Conservation (phyloP, 2,888 invertebrate genomes). For the Synergus gifuensis region DNA sequence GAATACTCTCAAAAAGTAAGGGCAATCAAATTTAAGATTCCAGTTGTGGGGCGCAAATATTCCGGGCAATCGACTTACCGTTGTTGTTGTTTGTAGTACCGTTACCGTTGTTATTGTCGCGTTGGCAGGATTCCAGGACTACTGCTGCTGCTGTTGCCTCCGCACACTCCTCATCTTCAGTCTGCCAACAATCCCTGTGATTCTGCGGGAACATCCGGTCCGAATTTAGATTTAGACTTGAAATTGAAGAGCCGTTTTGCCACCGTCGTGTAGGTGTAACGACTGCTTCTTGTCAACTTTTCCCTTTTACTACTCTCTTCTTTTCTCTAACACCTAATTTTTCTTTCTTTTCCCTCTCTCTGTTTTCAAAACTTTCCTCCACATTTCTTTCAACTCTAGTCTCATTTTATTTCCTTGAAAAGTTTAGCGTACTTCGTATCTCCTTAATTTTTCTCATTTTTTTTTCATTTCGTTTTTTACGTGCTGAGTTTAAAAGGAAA, state of each 20-base stretch:
- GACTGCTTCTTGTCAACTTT: not conserved
- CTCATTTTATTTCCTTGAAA: not conserved
- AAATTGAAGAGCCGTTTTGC: constrained; percentile 54
- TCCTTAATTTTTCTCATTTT: too few relatives aligned
- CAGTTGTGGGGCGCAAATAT: constrained; percentile 58
- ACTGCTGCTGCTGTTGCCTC: constrained; percentile 72
- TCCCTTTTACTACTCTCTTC: not conserved
- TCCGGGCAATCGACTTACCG: constrained; percentile 69
- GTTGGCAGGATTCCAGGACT: constrained; percentile 76
- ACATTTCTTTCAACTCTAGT: not conserved
- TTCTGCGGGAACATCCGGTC: constrained; percentile 69
- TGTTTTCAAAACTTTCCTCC: not conserved
- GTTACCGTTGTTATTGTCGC: constrained; percentile 72
- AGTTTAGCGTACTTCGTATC: too few relatives aligned
- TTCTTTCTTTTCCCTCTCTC: not conserved
- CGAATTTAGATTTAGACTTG: constrained; percentile 62
- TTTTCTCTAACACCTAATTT: constrained; percentile 22
- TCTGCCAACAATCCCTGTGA: constrained; percentile 75
- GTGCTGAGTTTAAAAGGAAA: not conserved
- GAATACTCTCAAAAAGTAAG: not conserved
- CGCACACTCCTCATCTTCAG: constrained; percentile 77
- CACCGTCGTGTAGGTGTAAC: constrained; percentile 44
- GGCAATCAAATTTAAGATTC: constrained; percentile 27
- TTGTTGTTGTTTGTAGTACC: constrained; percentile 69
- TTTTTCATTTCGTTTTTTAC: not conserved